phyloP scores from a whole-genome alignment of 2,797 vertebrate species.

The Aythya fuligula region DNA sequence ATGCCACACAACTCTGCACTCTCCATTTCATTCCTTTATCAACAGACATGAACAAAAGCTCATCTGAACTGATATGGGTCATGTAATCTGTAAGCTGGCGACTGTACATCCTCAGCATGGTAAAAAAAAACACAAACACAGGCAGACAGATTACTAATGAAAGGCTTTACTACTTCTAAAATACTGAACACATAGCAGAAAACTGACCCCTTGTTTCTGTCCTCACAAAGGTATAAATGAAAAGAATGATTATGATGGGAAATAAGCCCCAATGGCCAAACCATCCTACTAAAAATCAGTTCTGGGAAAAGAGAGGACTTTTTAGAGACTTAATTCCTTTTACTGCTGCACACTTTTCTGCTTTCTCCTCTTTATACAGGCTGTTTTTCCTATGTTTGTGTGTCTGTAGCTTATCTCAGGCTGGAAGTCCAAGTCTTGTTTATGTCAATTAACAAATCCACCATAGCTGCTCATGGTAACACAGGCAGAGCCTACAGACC shows the following conservation, averaged over 20 bases:
- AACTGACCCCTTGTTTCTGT: neutral
- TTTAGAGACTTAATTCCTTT: neutral
- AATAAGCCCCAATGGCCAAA: neutral
- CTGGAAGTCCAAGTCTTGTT: neutral
- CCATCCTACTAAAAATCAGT: neutral
- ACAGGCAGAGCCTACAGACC: neutral
- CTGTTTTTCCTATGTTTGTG: neutral
- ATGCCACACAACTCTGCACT: neutral
- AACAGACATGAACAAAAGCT: neutral
- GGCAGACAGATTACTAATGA: slow-evolving; percentile 25
- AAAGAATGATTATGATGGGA: neutral
- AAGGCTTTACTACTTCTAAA: slow-evolving; percentile 6
- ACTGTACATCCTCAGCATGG: neutral
- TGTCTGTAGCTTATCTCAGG: neutral
- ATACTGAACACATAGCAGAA: neutral
- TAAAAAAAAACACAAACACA: neutral
- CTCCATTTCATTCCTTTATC: neutral
- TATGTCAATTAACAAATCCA: neutral
- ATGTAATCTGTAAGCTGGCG: neutral
- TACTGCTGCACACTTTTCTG: neutral
- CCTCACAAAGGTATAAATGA: neutral
- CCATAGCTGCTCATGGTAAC: neutral
- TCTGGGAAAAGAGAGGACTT: neutral
- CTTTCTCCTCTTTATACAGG: neutral
- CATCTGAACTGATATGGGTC: slow-evolving; percentile 9